Conservation (phyloP, 2,888 invertebrate species). For the Caenorhabditis becei region DNA sequence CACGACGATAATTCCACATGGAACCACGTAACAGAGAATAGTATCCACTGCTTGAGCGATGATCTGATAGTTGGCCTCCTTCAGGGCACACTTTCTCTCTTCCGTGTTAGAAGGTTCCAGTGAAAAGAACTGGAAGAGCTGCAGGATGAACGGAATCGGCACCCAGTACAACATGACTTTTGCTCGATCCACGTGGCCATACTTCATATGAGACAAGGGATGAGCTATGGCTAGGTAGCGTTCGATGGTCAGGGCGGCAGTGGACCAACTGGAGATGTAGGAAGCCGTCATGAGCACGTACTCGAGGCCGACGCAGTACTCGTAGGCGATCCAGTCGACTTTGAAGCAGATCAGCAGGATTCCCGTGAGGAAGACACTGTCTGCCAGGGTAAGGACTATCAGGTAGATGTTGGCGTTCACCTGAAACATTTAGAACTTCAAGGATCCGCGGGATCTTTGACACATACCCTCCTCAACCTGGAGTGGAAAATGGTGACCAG, state of each 20-base stretch:
- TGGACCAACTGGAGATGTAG: slow-evolving; percentile 80
- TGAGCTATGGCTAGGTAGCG: slow-evolving; percentile 80
- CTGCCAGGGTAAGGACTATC: slow-evolving; percentile 79
- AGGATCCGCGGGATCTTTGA: no score
- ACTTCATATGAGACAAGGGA: slow-evolving; percentile 78
- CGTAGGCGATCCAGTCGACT: slow-evolving; percentile 77
- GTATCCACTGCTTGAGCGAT: slow-evolving; percentile 76
- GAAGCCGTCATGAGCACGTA: slow-evolving; percentile 79
- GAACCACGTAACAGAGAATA: slow-evolving; percentile 78
- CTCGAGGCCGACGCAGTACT: slow-evolving; percentile 78
- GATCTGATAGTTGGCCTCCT: slow-evolving; percentile 72
- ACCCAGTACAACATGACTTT: slow-evolving; percentile 77
- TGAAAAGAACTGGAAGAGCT: slow-evolving; percentile 77
- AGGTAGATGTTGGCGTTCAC: slow-evolving; percentile 80
- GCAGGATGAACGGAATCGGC: slow-evolving; percentile 79
- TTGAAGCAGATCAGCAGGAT: slow-evolving; percentile 77
- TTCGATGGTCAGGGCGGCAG: slow-evolving; percentile 80
- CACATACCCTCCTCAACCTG: slow-evolving; percentile 75
- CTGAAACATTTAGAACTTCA: slow-evolving; percentile 60
- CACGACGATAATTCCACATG: slow-evolving; percentile 78
- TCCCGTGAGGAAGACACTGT: slow-evolving; percentile 77
- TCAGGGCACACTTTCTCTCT: slow-evolving; percentile 65
- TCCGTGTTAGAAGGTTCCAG: slow-evolving; percentile 65
- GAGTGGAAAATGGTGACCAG: slow-evolving; percentile 80
- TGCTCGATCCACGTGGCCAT: slow-evolving; percentile 74